Base-by-base conservation (phyloP, 1,140 invertebrate species). In the Plutomurus gul region DNA sequence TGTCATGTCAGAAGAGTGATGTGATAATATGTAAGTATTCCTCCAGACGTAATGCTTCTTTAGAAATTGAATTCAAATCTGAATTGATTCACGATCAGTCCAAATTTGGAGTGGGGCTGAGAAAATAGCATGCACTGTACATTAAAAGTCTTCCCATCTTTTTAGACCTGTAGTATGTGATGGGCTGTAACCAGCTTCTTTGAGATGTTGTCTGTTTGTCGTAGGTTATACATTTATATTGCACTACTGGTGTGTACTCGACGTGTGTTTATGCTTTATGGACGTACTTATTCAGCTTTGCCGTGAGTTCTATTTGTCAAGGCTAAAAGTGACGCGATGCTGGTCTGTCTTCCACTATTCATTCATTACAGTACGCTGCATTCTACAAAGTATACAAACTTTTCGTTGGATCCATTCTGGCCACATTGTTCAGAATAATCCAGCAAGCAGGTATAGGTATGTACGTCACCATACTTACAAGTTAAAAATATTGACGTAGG, bases 51-150 rank as follows among this genome's bases (percentile, higher is more conserved):
- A 51, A 22, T 51, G 25, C 25, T 51, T 20, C 47, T 51, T 3
- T 51, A 22, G 20, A 51, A 51, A 51, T 51, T 51, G 47, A 51
- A 51, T 51, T 43, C n/a, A 13, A 3, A 13, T 43, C 22, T 6
- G 70, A 73, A 73, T 40, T 73, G 70, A 73, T 73, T 73, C 70
- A 73, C 70, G 70, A 73, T 73, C 70, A n/a, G 7, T 43, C 70
- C 70, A 73, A 40, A 73, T 73, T 73, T 43, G 70, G 70, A 40
- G n/a, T 65, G 27, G 27, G 56, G 27, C 56, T 65, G 56, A 65
- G 56, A n/a, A 65, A 65, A 65, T 65, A 65, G n/a, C n/a, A n/a
- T n/a, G n/a, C 56, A 65, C 36, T 7, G 36, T 25, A 43, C 56
- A 65, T 65, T 65, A 65, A 65, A 65, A 65, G 56, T 65, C 56